phyloP scores from a whole-genome alignment of 2,113 vertebrate genomes.

The Oreochromis tanganicae region DNA sequence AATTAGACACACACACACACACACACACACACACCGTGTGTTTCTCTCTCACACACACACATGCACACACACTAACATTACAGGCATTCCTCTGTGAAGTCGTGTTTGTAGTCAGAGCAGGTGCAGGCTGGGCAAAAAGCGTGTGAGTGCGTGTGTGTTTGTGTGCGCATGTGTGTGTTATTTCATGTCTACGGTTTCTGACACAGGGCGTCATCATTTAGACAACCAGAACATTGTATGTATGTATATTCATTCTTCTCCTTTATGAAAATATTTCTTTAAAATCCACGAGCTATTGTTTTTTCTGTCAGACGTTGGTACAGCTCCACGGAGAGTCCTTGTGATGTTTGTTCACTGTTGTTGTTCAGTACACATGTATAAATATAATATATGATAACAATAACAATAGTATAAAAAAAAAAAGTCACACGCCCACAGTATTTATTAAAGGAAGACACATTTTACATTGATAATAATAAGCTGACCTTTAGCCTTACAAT shows the following conservation, averaged over 20 bases:
- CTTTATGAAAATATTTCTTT: neutral
- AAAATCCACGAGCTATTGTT: neutral
- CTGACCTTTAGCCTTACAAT: neutral
- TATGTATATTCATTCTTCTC: neutral
- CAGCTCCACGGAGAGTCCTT: neutral
- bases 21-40: neutral
- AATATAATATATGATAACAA: neutral
- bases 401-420: neutral
- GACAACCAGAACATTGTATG: neutral
- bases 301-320: neutral
- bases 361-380: neutral
- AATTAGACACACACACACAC: neutral
- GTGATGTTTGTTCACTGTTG: neutral
- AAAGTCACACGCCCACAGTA: too few species aligned
- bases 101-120: constrained; percentile 22
- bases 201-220: neutral
- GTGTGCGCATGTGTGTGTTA: neutral
- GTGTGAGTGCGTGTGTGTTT: neutral
- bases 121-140: neutral
- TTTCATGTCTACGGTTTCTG: neutral
- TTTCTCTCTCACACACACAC: neutral
- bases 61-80: neutral
- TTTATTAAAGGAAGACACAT: neutral
- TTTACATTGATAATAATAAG: neutral
- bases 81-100: constrained; percentile 16